phyloP scores from a whole-genome alignment of 2,797 vertebrate genomes.

The Oreochromis grahami region DNA sequence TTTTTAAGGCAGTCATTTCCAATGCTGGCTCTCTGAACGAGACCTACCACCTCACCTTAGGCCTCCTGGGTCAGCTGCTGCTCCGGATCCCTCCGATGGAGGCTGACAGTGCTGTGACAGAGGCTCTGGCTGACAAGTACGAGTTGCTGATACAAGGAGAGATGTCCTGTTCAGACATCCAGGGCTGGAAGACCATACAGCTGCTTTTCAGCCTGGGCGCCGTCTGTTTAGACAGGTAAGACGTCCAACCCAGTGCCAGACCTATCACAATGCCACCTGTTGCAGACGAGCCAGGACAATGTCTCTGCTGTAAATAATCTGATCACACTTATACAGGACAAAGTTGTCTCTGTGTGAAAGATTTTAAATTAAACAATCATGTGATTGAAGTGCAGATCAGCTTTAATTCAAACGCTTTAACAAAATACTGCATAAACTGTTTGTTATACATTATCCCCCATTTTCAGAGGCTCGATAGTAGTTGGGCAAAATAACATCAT shows the following conservation, averaged over 20 bases:
- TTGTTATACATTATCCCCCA: accelerated
- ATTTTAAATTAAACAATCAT: accelerated
- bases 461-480: neutral
- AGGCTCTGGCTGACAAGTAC: constrained; percentile 88
- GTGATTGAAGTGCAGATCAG: neutral
- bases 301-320: neutral
- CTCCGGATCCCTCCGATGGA: constrained; percentile 84
- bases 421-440: neutral
- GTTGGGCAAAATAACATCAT: neutral
- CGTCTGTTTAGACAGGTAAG: constrained; percentile 93
- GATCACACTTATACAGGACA: accelerated
- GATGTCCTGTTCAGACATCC: constrained; percentile 63
- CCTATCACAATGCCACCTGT: neutral
- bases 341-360: neutral
- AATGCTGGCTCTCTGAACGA: constrained; percentile 97
- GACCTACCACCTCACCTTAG: constrained; percentile 92
- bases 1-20: constrained; percentile 94
- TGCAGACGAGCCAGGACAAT: neutral
- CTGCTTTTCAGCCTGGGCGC: constrained; percentile 95
- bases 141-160: constrained; percentile 81
- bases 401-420: neutral
- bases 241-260: neutral
- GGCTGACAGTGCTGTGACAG: constrained; percentile 86
- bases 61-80: constrained; percentile 92
- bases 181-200: constrained; percentile 94